A percentile compares a stretch with the other conserved stretches of the same genome.
Evolutionary conservation across 2,113 vertebrate genomes (phyloP).

Genomic region (Odontesthes bonariensis): DNA sequence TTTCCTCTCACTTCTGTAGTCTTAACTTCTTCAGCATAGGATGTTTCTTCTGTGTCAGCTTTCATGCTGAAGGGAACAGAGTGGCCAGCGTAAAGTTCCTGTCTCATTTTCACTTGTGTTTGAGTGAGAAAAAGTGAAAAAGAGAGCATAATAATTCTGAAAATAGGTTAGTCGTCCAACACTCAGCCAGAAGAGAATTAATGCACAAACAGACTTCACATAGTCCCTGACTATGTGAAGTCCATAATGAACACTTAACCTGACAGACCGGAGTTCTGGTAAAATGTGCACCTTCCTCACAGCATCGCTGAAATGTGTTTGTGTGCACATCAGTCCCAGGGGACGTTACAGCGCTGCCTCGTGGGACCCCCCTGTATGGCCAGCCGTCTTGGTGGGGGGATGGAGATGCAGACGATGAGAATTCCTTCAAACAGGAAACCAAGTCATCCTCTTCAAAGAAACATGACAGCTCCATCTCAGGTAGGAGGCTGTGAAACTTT

Average conservation of each 20-base stretch:
- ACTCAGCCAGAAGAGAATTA: constrained; percentile 37
- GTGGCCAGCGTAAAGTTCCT: constrained; percentile 32
- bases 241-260: not conserved
- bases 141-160: constrained; percentile 15
- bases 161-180: constrained; percentile 66
- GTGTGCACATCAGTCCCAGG: constrained; percentile 59
- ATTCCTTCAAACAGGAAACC: constrained; percentile 88
- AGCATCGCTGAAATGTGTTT: constrained; percentile 14
- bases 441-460: constrained; percentile 87
- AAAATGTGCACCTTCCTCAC: not conserved
- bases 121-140: not conserved
- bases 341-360: constrained; percentile 90
- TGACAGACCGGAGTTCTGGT: not conserved
- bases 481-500: constrained; percentile 69
- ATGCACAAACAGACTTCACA: constrained; percentile 31
- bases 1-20: constrained; percentile 33
- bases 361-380: constrained; percentile 95
- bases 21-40: constrained; percentile 12
- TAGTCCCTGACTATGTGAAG: not conserved
- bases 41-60: constrained; percentile 12
- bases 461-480: constrained; percentile 83
- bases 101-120: constrained; percentile 20
- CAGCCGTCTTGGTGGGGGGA: constrained; percentile 99
- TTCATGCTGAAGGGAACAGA: constrained; percentile 11
- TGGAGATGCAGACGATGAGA: constrained; percentile 92